A percentile compares a stretch with the other conserved stretches of the same genome.
Conservation (phyloP, 2,113 vertebrate species). For the Theropithecus gelada region DNA sequence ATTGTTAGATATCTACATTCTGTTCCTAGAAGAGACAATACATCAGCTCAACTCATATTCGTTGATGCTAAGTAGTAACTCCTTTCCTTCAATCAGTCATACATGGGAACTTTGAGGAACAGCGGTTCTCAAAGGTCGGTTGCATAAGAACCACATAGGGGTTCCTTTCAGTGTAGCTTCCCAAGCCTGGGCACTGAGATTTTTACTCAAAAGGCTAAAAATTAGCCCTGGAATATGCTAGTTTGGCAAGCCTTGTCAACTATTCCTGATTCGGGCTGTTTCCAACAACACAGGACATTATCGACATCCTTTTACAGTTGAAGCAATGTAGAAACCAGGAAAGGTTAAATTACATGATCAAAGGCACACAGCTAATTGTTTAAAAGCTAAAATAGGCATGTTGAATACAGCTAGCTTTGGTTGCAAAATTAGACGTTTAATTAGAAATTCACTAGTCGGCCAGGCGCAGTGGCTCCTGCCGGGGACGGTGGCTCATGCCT, state of each 20-base stretch:
- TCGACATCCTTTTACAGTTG: not conserved
- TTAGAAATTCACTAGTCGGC: not conserved
- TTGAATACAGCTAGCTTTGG: not conserved
- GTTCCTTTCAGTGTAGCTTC: not conserved
- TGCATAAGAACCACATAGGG: not conserved
- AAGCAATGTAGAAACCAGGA: not conserved
- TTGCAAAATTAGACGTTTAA: conserved; percentile 32
- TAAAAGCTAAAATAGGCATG: not conserved
- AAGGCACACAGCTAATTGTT: not conserved
- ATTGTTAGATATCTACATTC: not conserved
- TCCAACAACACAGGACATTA: not conserved
- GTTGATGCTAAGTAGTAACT: not conserved
- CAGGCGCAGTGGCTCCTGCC: too few relatives aligned
- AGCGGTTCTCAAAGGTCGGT: not conserved
- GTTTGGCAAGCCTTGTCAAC: not conserved
- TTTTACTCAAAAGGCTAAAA: not conserved
- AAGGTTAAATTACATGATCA: not conserved
- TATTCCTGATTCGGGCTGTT: not conserved
- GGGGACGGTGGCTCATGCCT: too few relatives aligned
- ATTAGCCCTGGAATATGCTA: not conserved
- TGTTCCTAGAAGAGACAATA: not conserved
- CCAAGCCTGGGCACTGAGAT: not conserved
- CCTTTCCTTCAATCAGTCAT: not conserved
- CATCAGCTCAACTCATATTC: not conserved
- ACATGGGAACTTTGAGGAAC: not conserved